A percentile compares a stretch with the other conserved stretches of the same genome.
These are phyloP conservation scores for Oreochromis niloticus DNA, from an alignment of 2,113 vertebrate species.

Conservation along the genomic window DNA sequence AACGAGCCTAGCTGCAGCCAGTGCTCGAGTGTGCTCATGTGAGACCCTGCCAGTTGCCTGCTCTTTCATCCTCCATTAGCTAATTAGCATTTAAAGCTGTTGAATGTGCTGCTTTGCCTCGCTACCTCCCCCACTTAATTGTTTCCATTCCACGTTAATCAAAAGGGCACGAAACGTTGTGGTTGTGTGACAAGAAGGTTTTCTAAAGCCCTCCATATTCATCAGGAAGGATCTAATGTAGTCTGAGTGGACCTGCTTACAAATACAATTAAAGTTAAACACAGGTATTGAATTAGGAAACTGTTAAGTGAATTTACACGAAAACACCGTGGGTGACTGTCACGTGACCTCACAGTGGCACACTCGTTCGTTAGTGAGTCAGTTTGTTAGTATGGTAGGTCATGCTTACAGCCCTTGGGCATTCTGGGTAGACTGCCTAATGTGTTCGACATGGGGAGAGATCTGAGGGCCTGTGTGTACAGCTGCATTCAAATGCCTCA, in stretches of 20 bases:
- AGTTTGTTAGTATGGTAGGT: background rate
- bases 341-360: background rate
- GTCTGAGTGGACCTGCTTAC: conserved; percentile 13
- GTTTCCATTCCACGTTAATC: conserved; percentile 70
- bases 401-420: background rate
- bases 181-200: conserved; percentile 48
- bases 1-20: conserved; percentile 1
- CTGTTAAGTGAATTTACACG: background rate
- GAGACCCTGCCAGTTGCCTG: conserved; percentile 42
- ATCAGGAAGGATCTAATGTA: conserved; percentile 48
- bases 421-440: conserved; percentile 18
- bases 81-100: conserved; percentile 75
- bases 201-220: conserved; percentile 45
- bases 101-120: conserved; percentile 59
- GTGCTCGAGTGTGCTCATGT: conserved; percentile 37
- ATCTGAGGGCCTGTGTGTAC: conserved; percentile 2
- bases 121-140: conserved; percentile 52
- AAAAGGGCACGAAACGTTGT: conserved; percentile 63
- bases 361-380: background rate
- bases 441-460: background rate
- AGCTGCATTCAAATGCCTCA: conserved; percentile 18
- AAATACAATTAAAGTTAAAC: conserved; percentile 30
- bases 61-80: conserved; percentile 70
- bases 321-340: background rate
- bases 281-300: conserved; percentile 7